phyloP scores from a whole-genome alignment of 1,140 invertebrate genomes.

The Aphaenogaster ashmeadi region DNA sequence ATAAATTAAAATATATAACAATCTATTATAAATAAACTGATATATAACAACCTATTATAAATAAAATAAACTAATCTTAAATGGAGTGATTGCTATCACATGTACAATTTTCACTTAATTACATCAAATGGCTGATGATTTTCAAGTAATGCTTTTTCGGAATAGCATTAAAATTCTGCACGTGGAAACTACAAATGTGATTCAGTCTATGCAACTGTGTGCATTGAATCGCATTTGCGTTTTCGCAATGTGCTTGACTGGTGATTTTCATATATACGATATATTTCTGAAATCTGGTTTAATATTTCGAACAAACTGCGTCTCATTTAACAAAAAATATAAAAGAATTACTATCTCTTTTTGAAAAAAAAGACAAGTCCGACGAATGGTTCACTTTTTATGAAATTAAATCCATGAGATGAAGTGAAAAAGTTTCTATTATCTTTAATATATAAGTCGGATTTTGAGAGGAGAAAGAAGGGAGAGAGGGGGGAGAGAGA shows the following conservation, averaged over 20 bases:
- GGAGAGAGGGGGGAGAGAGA: neutral
- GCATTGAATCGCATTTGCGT: conserved; percentile 18
- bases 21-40: neutral
- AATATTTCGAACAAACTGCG: neutral
- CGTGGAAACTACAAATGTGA: conserved; percentile 8
- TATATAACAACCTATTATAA: neutral
- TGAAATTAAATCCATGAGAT: neutral
- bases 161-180: conserved; percentile 25
- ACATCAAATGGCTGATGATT: neutral
- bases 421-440: neutral
- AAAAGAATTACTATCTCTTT: neutral
- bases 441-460: neutral
- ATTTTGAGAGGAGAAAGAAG: neutral
- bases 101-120: conserved; percentile 11
- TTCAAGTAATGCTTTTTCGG: neutral
- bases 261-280: neutral
- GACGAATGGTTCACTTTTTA: neutral
- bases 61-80: neutral
- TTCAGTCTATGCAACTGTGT: neutral
- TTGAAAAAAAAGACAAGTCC: neutral
- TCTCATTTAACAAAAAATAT: neutral
- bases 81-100: neutral
- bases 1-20: conserved; percentile 10
- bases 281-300: conserved; percentile 13
- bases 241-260: conserved; percentile 1